Conservation (phyloP, 2,888 invertebrate species). For the Aspidiotus rigidus region DNA sequence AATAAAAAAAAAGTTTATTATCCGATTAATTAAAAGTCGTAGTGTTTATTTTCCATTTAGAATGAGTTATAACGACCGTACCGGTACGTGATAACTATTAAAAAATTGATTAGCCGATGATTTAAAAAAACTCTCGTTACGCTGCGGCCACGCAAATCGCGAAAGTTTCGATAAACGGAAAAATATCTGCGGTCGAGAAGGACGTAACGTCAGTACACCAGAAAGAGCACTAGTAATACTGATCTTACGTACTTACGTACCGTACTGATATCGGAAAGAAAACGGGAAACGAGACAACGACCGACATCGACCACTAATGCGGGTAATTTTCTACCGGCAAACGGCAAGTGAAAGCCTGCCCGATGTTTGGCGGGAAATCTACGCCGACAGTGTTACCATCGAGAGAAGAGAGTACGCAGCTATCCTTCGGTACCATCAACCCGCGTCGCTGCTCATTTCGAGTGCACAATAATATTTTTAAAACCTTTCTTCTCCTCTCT, state of each 20-base stretch:
- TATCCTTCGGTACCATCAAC: too few species aligned
- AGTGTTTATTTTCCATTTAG: neutral
- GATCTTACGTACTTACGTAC: neutral
- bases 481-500: too few species aligned
- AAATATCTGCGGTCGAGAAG: neutral
- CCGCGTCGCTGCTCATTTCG: too few species aligned
- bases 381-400: too few species aligned
- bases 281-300: neutral
- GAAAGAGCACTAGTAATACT: neutral
- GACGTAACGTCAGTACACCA: neutral
- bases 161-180: neutral
- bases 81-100: neutral
- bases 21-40: slow-evolving; percentile 1
- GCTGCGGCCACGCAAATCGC: slow-evolving; percentile 3
- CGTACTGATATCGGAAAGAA: slow-evolving; percentile 1
- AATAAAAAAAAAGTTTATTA: slow-evolving; percentile 1
- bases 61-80: neutral
- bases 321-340: slow-evolving; percentile 3
- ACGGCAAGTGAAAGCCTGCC: slow-evolving; percentile 4
- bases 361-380: neutral
- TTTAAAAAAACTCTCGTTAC: neutral
- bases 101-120: neutral
- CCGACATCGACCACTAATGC: slow-evolving; percentile 2
- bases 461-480: too few species aligned
- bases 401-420: too few species aligned